A percentile compares a stretch with the other conserved stretches of the same genome.
These are phyloP conservation scores for Margaritifera margaritifera DNA, from an alignment of 2,888 invertebrate species.

Conservation along the genomic window DNA sequence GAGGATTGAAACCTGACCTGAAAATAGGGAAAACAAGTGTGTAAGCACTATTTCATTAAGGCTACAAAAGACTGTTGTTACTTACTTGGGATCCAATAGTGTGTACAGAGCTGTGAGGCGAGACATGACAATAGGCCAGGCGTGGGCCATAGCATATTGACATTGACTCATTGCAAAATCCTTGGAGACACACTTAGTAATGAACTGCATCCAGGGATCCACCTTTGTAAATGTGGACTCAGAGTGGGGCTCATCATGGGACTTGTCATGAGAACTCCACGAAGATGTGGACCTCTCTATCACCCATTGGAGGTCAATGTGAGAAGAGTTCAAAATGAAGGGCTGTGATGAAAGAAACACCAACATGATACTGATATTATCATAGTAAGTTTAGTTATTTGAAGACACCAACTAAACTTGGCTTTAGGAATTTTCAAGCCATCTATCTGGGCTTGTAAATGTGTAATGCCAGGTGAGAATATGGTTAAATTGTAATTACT, in stretches of 20 bases:
- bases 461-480: no score
- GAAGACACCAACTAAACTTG: no score
- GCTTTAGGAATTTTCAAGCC: no score
- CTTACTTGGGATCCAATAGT: constrained; percentile 86
- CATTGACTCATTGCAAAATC: constrained; percentile 87
- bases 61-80: not conserved
- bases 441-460: no score
- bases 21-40: not conserved
- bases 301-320: constrained; percentile 92
- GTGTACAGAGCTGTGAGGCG: constrained; percentile 92
- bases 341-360: constrained; percentile 72
- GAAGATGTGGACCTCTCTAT: constrained; percentile 90
- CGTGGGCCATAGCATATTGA: constrained; percentile 88
- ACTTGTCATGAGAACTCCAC: constrained; percentile 77
- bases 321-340: constrained; percentile 83
- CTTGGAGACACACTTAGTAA: constrained; percentile 91
- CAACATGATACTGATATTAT: no score
- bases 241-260: constrained; percentile 41
- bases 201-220: constrained; percentile 76
- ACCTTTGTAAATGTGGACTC: constrained; percentile 61
- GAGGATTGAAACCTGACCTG: no score
- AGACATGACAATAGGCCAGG: constrained; percentile 96
- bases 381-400: no score
- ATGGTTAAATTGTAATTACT: no score
- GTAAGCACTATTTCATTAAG: not conserved